phyloP scores from a whole-genome alignment of 1,140 invertebrate genomes.

The Bradynema listronoti region DNA sequence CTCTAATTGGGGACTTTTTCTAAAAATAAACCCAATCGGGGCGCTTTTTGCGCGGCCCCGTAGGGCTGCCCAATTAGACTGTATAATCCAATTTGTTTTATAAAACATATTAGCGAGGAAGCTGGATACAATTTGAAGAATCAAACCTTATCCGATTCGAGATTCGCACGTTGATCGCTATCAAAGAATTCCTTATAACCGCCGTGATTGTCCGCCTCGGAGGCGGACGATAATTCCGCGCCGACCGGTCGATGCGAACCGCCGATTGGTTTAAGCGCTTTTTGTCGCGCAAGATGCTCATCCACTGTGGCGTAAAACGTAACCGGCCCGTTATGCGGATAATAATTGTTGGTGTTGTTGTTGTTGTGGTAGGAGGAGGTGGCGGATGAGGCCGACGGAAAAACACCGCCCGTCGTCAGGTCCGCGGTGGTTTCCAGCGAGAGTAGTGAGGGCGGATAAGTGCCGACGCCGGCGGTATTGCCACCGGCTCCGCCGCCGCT shows the following conservation, averaged over 20 bases:
- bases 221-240: constrained; percentile 5
- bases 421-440: constrained; percentile 1
- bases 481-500: background rate
- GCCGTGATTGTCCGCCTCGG: background rate
- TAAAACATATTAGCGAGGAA: too few relatives aligned
- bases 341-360: too few relatives aligned
- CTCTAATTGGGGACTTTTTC: too few relatives aligned
- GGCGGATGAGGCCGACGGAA: background rate
- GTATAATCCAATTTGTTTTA: too few relatives aligned
- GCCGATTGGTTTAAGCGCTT: constrained; percentile 6
- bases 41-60: too few relatives aligned
- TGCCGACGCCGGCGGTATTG: constrained; percentile 10
- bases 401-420: background rate
- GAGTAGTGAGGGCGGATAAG: constrained; percentile 17
- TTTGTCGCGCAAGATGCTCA: background rate
- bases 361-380: background rate
- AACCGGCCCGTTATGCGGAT: background rate
- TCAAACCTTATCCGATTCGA: too few relatives aligned
- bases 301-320: background rate
- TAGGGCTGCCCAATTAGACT: too few relatives aligned
- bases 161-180: too few relatives aligned
- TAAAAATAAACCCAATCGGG: too few relatives aligned
- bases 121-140: too few relatives aligned
- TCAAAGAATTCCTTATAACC: too few relatives aligned
- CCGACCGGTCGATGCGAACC: background rate